Percentiles rank a stretch among this genome's conserved stretches.
Evolutionary conservation across 1,140 invertebrate genomes (phyloP).

Genomic region (Drosophila paulistorum): DNA sequence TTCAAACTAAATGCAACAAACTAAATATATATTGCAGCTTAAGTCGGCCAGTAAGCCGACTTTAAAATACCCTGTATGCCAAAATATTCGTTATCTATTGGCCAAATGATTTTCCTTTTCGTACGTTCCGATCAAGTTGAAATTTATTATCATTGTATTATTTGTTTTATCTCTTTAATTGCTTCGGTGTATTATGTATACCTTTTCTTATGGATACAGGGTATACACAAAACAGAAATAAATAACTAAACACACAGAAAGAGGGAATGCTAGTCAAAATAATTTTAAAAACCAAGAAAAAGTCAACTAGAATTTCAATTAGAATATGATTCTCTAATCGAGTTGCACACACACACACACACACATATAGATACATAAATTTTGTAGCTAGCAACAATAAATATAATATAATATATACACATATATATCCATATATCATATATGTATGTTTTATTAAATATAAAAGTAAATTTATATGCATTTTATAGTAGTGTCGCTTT

Average conservation of each 20-base stretch:
- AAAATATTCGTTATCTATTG: background rate
- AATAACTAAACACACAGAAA: background rate
- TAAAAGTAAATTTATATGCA: conserved; percentile 57
- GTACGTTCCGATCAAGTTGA: no score
- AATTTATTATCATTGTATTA: background rate
- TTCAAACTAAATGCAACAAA: conserved; percentile 4
- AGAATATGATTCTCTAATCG: conserved; percentile 17
- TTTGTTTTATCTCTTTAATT: background rate
- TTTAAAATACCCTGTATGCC: background rate
- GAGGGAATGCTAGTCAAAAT: background rate
- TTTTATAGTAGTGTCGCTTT: conserved; percentile 65
- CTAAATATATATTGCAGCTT: background rate
- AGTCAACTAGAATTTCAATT: conserved; percentile 20
- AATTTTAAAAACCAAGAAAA: conserved; percentile 14
- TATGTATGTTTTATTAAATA: background rate
- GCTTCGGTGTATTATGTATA: background rate
- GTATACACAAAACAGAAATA: background rate
- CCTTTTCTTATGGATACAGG: background rate
- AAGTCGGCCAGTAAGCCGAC: background rate
- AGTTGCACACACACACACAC: conserved; percentile 18
- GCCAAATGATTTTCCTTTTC: background rate
- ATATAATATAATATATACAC: conserved; percentile 6
- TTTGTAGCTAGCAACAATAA: conserved; percentile 11
- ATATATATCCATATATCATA: conserved; percentile 12
- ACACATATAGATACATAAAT: conserved; percentile 17